Conservation (phyloP, 2,797 vertebrate genomes). For the Trichosurus vulpecula region DNA sequence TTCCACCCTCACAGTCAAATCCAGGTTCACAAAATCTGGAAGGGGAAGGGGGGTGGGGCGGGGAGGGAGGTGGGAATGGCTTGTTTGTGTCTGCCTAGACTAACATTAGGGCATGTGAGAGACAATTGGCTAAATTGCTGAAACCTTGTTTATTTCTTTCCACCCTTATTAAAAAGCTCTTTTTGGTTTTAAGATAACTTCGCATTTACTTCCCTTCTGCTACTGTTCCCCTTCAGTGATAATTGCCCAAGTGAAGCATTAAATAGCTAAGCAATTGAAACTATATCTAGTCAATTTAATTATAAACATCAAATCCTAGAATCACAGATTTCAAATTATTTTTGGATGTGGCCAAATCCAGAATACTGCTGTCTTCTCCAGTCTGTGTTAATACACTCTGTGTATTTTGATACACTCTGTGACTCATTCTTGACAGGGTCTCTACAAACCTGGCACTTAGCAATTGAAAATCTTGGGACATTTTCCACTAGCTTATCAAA, state of each 20-base stretch:
- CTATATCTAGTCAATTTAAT: not conserved
- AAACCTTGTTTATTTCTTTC: not conserved
- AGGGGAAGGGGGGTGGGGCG: rapidly evolving
- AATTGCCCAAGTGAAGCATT: not conserved
- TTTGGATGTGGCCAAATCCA: not conserved
- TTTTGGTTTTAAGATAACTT: not conserved
- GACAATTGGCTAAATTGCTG: not conserved
- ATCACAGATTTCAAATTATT: not conserved
- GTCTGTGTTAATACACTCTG: not conserved
- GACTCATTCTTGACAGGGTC: not conserved
- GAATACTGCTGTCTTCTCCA: not conserved
- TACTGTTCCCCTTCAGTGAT: not conserved
- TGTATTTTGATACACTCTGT: not conserved
- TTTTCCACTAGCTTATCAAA: not conserved
- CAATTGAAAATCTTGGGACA: not conserved
- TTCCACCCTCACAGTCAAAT: not conserved
- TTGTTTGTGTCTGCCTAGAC: not conserved
- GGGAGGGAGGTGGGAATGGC: too few species aligned
- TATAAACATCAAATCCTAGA: not conserved
- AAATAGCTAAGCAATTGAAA: not conserved
- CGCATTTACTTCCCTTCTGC: not conserved
- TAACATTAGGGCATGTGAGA: not conserved
- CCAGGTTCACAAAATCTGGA: not conserved
- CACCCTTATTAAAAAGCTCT: not conserved
- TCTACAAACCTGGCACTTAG: not conserved